A percentile compares a stretch with the other conserved stretches of the same genome.
phyloP scores from a whole-genome alignment of 2,888 invertebrate species.

The Ophioninae sp. region DNA sequence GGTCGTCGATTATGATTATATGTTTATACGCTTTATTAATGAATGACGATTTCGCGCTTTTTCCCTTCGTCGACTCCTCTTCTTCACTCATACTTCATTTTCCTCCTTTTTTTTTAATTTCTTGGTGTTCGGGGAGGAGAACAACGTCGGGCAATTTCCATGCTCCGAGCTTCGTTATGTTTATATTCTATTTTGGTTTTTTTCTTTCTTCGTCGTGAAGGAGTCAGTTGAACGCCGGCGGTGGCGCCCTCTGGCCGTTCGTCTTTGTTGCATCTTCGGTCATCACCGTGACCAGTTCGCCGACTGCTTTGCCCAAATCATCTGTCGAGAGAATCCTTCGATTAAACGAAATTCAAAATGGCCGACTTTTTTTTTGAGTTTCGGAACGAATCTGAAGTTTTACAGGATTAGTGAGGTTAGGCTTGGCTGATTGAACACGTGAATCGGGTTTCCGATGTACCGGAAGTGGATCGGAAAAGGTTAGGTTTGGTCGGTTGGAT shows the following conservation, averaged over 20 bases:
- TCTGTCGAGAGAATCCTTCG: slow-evolving; percentile 81
- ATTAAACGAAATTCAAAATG: neutral
- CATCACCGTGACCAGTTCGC: slow-evolving; percentile 94
- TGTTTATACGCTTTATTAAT: slow-evolving; percentile 46
- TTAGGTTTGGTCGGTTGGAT: neutral
- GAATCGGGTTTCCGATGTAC: no score
- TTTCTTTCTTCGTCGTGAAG: slow-evolving; percentile 41
- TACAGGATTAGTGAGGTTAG: neutral
- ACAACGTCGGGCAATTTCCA: neutral
- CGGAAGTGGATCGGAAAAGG: neutral
- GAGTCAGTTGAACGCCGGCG: slow-evolving; percentile 76
- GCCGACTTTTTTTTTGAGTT: neutral
- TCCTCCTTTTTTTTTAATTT: neutral
- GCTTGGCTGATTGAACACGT: no score
- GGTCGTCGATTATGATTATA: slow-evolving; percentile 68
- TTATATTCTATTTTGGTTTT: slow-evolving; percentile 16
- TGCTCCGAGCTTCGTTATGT: neutral
- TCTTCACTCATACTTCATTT: neutral
- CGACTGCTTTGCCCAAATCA: slow-evolving; percentile 93
- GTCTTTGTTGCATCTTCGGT: slow-evolving; percentile 85
- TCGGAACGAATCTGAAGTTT: neutral
- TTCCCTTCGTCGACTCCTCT: slow-evolving; percentile 2
- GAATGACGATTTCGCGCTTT: slow-evolving; percentile 46
- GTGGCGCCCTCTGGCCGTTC: slow-evolving; percentile 77
- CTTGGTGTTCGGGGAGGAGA: slow-evolving; percentile 16